Evolutionary conservation across 1,140 invertebrate genomes (phyloP), one percentile per base, ranked within the genome.

Genomic region (Papilio dardanus): DNA sequence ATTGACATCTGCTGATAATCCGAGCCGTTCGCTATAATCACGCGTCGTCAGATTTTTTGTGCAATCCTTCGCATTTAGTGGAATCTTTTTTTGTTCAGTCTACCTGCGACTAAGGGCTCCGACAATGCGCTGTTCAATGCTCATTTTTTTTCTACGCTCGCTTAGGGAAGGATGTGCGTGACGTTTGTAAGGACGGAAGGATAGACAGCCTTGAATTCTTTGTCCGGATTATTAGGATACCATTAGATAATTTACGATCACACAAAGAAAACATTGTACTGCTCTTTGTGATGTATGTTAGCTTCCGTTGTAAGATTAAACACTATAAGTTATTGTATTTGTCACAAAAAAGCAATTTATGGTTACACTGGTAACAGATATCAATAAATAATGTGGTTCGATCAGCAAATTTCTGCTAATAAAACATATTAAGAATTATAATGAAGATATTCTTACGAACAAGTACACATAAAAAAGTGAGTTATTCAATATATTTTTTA

Each of bases 131-230:
- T 77, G 80, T 81, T 79, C 83, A 82, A 87, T 86, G 84, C 74
- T 74, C 79, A 88, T 89, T 86, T 92, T 90, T 87, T 84, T 83
- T 84, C 83, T 87, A n/a, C 33, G 30, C 71, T 73, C 71, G 81
- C 88, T 90, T 88, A 81, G 81, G 79, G 86, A 88, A 83, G 90
- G 86, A 92, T 86, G 87, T 89, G 86, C 91, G 89, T 92, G 89
- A 91, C 87, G 84, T 88, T 85, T 86, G 84, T 81, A 84, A 83
- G 88, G 87, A 87, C 89, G 89, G 90, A 92, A 93, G 91, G 91
- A 91, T 92, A 88, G 86, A 81, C 80, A 83, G 81, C 78, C 79
- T 75, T 83, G 50, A 33, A 76, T 83, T 84, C 78, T 88, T 88
- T 90, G 86, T 91, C 84, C 83, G 82, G 77, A 81, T 85, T 84